Percentiles rank a stretch among this genome's conserved stretches.
These are phyloP conservation scores for Adoxophyes honmai DNA, from an alignment of 1,140 invertebrate genomes.

Conservation along the genomic window DNA sequence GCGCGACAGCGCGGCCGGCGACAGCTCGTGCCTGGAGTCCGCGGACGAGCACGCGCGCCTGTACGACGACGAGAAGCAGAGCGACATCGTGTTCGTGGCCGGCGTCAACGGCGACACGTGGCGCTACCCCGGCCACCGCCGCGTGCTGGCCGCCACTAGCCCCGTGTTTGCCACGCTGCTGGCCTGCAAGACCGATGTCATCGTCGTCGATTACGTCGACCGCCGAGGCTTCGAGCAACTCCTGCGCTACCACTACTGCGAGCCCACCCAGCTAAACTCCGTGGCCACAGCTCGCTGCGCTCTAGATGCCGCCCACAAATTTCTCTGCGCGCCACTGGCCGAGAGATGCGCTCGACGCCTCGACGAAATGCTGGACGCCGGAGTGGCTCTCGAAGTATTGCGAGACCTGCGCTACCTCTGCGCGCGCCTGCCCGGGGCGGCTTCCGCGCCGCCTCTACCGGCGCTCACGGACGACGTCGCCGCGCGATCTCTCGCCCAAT, in stretches of 20 bases:
- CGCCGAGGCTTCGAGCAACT: conserved; percentile 84
- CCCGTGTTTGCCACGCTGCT: conserved; percentile 64
- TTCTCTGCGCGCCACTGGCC: conserved; percentile 81
- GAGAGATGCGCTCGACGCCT: conserved; percentile 80
- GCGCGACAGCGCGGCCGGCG: conserved; percentile 26
- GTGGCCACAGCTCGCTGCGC: conserved; percentile 81
- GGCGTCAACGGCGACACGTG: conserved; percentile 79
- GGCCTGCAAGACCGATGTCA: conserved; percentile 69
- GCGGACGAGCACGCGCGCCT: conserved; percentile 38
- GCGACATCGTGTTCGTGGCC: conserved; percentile 83
- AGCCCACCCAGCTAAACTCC: conserved; percentile 80
- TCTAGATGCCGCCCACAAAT: conserved; percentile 83
- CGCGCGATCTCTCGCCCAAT: conserved; percentile 51
- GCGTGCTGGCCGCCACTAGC: conserved; percentile 81
- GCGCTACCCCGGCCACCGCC: conserved; percentile 82
- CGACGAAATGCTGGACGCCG: conserved; percentile 67
- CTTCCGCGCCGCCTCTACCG: conserved; percentile 58
- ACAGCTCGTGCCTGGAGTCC: conserved; percentile 16
- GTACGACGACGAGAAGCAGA: conserved; percentile 79
- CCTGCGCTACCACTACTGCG: conserved; percentile 81
- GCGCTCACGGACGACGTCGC: conserved; percentile 48
- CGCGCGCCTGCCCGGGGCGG: conserved; percentile 60
- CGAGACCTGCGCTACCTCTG: conserved; percentile 68
- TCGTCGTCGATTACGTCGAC: conserved; percentile 79
- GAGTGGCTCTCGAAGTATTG: conserved; percentile 64